phyloP scores from a whole-genome alignment of 1,140 invertebrate genomes.

The Bombus fervidus region DNA sequence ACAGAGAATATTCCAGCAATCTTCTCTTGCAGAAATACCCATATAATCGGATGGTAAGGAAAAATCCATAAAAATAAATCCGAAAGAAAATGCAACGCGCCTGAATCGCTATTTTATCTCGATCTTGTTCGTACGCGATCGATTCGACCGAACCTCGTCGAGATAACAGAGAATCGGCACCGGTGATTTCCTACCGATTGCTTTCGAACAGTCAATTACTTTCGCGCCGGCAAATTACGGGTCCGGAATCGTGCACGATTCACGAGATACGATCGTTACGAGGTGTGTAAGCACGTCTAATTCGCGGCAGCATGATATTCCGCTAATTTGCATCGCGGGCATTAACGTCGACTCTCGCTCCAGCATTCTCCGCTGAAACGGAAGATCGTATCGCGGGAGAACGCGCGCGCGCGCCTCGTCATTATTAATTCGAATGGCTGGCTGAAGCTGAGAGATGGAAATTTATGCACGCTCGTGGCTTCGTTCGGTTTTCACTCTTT shows the following conservation, averaged over 20 bases:
- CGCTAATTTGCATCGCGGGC: constrained; percentile 60
- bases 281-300: constrained; percentile 62
- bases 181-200: constrained; percentile 50
- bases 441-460: constrained; percentile 4
- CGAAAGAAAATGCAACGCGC: not conserved
- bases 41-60: not conserved
- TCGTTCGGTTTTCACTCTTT: not conserved
- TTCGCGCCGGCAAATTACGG: constrained; percentile 48
- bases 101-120: constrained; percentile 32
- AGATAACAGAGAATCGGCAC: constrained; percentile 48
- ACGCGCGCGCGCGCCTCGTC: not conserved
- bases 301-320: constrained; percentile 50
- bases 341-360: constrained; percentile 22
- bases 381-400: constrained; percentile 41
- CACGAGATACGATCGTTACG: constrained; percentile 44
- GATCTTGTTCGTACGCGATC: constrained; percentile 21
- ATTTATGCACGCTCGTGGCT: constrained; percentile 34
- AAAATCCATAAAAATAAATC: not conserved
- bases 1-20: not conserved
- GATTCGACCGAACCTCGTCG: constrained; percentile 19
- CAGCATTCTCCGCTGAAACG: constrained; percentile 3
- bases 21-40: not conserved
- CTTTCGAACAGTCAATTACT: constrained; percentile 43
- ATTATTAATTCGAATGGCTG: constrained; percentile 39
- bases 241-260: constrained; percentile 36